Evolutionary conservation across 64 coral and sea anemone genomes (phyloP), one percentile per base, ranked within the genome.

Genomic region (Porites lutea): DNA sequence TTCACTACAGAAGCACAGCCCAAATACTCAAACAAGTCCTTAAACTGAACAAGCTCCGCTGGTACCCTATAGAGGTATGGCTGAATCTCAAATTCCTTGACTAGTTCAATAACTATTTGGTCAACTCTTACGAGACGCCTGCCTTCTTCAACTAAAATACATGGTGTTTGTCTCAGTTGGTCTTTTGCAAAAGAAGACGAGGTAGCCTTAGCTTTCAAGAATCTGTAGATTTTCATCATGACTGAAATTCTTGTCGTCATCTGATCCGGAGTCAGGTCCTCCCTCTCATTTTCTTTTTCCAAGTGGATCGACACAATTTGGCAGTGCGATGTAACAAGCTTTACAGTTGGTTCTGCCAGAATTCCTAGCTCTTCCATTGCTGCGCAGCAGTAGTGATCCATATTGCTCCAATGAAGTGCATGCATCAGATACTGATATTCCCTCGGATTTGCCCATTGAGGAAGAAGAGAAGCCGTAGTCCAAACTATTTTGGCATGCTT

Each of bases 1-100:
- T 86, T 74, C 0, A 81, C 85, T 5, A 9, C 43, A 0, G 22
- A 72, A 8, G 74, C 71, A 11, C 74, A 72, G 10, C 92, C 92
- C 37, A 93, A 64, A 48, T 37, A 45, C 53, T 72, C 51, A 74
- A 88, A 93, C 2, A 93, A n/a, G 5, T 18, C 19, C 11, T 20
- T 68, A 65, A 59, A 88, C 48, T 64, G 11, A 15, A 52, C 92
- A 27, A 93, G 14, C 27, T 88, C 75, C 13, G 0, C 52, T 15
- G 85, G 85, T 20, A 87, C 46, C 78, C 78, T 72, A 52, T 88
- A 93, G 52, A 93, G 75, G 51, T 80, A 88, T 13, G 92, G 92
- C 13, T 11, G 55, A 6, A 93, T 93, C 78, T 93, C 92, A 49
- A 74, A 13, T 18, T 67, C 9, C 47, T 47, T 37, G 9, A 16